A percentile compares a stretch with the other conserved stretches of the same genome.
Evolutionary conservation across 2,797 vertebrate genomes (phyloP).

Genomic region (Sebastes variabilis): DNA sequence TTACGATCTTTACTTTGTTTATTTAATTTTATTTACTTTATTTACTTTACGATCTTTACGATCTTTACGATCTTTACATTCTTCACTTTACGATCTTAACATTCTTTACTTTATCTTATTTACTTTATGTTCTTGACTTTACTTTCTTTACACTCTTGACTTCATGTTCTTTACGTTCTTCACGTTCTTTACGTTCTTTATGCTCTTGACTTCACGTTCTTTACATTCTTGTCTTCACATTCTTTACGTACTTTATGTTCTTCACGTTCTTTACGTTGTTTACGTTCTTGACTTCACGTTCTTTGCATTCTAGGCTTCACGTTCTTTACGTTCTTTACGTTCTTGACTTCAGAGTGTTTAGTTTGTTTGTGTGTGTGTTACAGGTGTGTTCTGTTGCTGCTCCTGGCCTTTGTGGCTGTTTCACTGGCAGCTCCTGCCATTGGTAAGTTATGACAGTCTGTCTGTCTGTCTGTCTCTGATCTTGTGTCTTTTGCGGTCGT

Average conservation of each 20-base stretch:
- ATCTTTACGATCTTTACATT: no score
- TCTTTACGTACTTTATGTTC: neutral
- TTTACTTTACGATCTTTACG: neutral
- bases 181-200: neutral
- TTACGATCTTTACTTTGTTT: no score
- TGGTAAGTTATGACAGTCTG: slow-evolving; percentile 36
- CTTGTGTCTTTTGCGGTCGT: no score
- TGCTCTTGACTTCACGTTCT: neutral
- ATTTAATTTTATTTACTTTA: no score
- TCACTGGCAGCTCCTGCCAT: slow-evolving; percentile 43
- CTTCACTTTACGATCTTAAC: no score
- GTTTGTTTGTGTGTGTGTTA: neutral
- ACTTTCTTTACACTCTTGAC: no score
- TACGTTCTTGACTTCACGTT: neutral
- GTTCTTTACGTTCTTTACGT: neutral
- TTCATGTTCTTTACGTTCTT: neutral
- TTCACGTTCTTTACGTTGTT: neutral
- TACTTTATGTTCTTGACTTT: no score
- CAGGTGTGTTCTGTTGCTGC: slow-evolving; percentile 59
- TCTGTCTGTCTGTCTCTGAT: neutral
- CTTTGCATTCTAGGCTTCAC: neutral
- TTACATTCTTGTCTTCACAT: neutral
- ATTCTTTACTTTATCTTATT: no score
- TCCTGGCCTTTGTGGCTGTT: slow-evolving; percentile 30
- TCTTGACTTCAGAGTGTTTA: neutral